Evolutionary conservation across 2,113 vertebrate species (phyloP).

Genomic region (Syngnathus floridae): DNA sequence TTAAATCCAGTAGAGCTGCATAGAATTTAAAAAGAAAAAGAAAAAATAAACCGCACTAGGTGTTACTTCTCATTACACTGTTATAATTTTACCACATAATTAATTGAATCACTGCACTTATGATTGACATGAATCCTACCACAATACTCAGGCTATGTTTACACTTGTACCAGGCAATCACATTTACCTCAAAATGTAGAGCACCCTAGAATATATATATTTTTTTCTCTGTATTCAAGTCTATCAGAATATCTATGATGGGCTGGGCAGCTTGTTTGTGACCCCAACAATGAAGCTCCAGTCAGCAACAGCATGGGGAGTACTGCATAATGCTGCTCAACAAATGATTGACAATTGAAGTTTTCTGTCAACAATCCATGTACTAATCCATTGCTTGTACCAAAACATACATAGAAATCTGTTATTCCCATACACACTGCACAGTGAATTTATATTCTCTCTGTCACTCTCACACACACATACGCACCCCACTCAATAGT

Average conservation of each 20-base stretch:
- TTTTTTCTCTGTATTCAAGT: background rate
- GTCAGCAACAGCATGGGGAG: background rate
- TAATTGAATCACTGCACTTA: slow-evolving; percentile 1
- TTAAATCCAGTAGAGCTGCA: slow-evolving; percentile 3
- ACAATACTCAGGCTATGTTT: background rate
- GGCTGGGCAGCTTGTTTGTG: background rate
- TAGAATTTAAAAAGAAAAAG: background rate
- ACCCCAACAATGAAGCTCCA: background rate
- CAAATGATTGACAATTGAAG: background rate
- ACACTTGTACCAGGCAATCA: background rate
- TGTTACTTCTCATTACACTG: slow-evolving; percentile 1
- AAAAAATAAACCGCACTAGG: background rate
- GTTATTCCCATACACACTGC: background rate
- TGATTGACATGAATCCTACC: slow-evolving; percentile 6
- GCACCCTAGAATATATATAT: background rate
- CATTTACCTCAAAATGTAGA: background rate
- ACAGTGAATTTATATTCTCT: background rate
- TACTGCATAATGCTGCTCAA: background rate
- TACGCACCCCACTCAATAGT: background rate
- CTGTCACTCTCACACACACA: too few species aligned
- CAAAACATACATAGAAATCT: background rate
- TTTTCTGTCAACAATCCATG: background rate
- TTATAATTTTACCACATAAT: slow-evolving; percentile 1
- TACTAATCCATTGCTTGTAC: background rate
- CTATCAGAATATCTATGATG: background rate